These are phyloP conservation scores for Parthenolecanium corni DNA, from an alignment of 2,888 invertebrate species.

Conservation along the genomic window DNA sequence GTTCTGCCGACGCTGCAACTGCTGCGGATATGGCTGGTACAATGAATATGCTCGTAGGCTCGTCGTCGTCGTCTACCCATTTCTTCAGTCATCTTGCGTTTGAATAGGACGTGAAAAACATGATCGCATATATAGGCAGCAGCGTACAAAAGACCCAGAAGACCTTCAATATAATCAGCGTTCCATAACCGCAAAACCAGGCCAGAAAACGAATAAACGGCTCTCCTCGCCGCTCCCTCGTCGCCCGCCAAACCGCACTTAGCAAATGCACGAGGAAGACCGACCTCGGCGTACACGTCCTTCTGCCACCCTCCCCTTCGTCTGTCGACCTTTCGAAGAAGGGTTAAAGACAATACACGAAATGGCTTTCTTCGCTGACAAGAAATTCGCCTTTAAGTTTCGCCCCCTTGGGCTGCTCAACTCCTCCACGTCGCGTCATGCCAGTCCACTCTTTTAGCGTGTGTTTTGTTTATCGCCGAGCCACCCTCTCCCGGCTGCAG, in stretches of 20 bases:
- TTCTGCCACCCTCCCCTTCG: background rate
- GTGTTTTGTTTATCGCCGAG: no score
- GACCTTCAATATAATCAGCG: conserved; percentile 28
- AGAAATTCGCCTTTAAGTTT: conserved; percentile 19
- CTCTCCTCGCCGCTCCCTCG: background rate
- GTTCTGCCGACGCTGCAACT: no score
- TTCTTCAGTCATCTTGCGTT: conserved; percentile 15
- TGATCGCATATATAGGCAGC: background rate
- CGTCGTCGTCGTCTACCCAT: background rate
- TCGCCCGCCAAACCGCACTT: background rate
- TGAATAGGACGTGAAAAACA: conserved; percentile 18
- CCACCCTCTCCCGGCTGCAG: no score
- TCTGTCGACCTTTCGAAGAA: no score
- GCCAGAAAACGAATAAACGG: conserved; percentile 27
- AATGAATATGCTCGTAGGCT: no score
- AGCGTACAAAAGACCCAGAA: background rate
- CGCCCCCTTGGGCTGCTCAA: conserved; percentile 2
- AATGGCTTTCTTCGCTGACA: conserved; percentile 26
- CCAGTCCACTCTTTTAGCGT: background rate
- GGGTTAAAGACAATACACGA: conserved; percentile 29
- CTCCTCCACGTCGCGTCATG: background rate
- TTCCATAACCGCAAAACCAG: conserved; percentile 28
- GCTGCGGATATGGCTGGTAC: no score
- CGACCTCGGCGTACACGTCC: conserved; percentile 1
- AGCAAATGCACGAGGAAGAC: conserved; percentile 1